A percentile compares a stretch with the other conserved stretches of the same genome.
Conservation (phyloP, 1,140 invertebrate genomes). For the Holotrichia oblita region DNA sequence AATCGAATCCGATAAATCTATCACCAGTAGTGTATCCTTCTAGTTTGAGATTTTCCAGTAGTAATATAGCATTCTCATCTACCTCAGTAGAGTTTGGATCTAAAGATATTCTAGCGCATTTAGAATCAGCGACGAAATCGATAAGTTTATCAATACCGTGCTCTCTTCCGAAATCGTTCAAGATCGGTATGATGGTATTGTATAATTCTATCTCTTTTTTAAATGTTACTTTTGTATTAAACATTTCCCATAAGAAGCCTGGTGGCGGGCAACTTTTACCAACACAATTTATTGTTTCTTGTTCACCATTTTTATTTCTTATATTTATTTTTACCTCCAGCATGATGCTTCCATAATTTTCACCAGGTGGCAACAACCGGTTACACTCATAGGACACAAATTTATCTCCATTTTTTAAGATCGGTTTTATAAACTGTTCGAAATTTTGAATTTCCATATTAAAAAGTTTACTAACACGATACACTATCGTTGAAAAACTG, state of each 20-base stretch:
- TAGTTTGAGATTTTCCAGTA: constrained; percentile 60
- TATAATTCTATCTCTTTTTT: constrained; percentile 67
- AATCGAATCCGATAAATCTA: constrained; percentile 57
- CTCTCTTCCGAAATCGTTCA: constrained; percentile 62
- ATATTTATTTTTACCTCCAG: constrained; percentile 58
- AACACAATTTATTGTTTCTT: constrained; percentile 62
- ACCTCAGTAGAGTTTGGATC: constrained; percentile 45
- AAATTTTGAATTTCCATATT: constrained; percentile 24
- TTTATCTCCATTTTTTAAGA: neutral
- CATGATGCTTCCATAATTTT: constrained; percentile 70
- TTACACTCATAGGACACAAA: constrained; percentile 2
- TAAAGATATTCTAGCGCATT: constrained; percentile 50
- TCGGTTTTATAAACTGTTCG: constrained; percentile 10
- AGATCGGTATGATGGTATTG: constrained; percentile 60
- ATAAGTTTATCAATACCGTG: constrained; percentile 53
- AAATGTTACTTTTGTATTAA: constrained; percentile 66
- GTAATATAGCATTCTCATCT: constrained; percentile 56
- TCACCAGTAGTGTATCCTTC: constrained; percentile 55
- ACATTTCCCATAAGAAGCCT: constrained; percentile 63
- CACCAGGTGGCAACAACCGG: constrained; percentile 58
- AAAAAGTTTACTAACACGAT: neutral
- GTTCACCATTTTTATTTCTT: constrained; percentile 50
- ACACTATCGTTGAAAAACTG: no score
- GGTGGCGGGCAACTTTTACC: constrained; percentile 65
- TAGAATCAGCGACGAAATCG: constrained; percentile 45